A percentile compares a stretch with the other conserved stretches of the same genome.
Conservation (phyloP, 2,797 vertebrate species). For the Myotis vivesi region DNA sequence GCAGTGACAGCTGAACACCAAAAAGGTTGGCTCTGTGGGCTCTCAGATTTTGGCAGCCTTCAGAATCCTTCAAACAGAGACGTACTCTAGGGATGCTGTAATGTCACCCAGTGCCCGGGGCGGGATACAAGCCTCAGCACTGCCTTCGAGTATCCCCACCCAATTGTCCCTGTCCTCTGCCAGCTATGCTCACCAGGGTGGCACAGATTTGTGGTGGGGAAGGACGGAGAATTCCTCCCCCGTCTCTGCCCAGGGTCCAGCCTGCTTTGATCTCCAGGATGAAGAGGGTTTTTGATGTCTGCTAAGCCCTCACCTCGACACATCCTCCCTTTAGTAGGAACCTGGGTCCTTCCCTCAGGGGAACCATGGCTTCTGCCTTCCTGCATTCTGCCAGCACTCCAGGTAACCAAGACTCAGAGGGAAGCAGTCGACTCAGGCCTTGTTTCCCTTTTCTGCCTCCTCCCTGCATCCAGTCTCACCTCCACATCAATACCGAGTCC, state of each 20-base stretch:
- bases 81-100: not conserved
- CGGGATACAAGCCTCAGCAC: not conserved
- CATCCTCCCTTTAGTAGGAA: not conserved
- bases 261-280: not conserved
- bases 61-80: not conserved
- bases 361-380: not conserved
- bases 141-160: not conserved
- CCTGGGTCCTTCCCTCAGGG: not conserved
- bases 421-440: not conserved
- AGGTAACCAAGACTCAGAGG: not conserved
- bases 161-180: not conserved
- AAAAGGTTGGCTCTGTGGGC: not conserved
- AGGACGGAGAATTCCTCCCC: not conserved
- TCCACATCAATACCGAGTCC: not conserved
- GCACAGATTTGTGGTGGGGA: not conserved
- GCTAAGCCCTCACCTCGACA: not conserved
- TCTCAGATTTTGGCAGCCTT: not conserved
- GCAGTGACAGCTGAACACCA: conserved; percentile 19
- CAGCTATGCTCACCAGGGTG: not conserved
- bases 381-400: not conserved
- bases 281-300: not conserved
- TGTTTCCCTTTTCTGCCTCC: not conserved
- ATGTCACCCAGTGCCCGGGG: not conserved
- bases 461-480: not conserved
- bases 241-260: not conserved